Evolutionary conservation across 2,113 vertebrate genomes (phyloP), one percentile per base, ranked within the genome.

Genomic region (Podiceps cristatus): DNA sequence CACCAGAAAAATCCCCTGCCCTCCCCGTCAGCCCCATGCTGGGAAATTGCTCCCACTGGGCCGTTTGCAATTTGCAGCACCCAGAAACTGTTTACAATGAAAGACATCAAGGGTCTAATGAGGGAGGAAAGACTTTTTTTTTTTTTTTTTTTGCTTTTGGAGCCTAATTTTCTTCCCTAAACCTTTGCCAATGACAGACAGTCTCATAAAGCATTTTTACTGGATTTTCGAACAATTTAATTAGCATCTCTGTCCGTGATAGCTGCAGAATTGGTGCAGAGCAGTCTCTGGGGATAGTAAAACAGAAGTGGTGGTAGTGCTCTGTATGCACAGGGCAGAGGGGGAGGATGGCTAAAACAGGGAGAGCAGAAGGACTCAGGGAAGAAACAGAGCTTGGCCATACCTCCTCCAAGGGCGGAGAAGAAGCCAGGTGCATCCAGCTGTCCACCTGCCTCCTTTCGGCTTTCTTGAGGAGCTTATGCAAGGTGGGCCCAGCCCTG

Each of bases 161-260:
- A 97, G 88, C n/a, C 79, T 86, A 2, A 77, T 92, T 95, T 92
- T 92, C 92, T 95, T 90, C 76, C 64, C 63, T 83, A 94, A 94
- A 92, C 92, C 95, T 92, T 89, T 94, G 91, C 90, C 91, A 88
- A 78, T 92, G 90, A 94, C 94, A 97, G 95, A 97, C 64, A 73
- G 60, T 86, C 96, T 95, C 88, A 73, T 97, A 96, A 97, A 97
- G 47, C 92, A 95, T 93, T 95, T 97, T 97, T 96, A 97, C 93
- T 97, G 97, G 85, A 84, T 93, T 96, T 97, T 86, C 19, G 6
- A 95, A 94, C 92, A 94, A 95, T 97, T 96, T 96, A 95, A 97
- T 97, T 97, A 95, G 75, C 1, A 20, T 82, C 81, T 96, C 74
- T 0, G 0, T 28, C 84, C 44, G 11, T 62, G 87, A 63, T 73